These are phyloP conservation scores for Trichomycterus rosablanca DNA, from an alignment of 2,113 vertebrate genomes.

Conservation along the genomic window DNA sequence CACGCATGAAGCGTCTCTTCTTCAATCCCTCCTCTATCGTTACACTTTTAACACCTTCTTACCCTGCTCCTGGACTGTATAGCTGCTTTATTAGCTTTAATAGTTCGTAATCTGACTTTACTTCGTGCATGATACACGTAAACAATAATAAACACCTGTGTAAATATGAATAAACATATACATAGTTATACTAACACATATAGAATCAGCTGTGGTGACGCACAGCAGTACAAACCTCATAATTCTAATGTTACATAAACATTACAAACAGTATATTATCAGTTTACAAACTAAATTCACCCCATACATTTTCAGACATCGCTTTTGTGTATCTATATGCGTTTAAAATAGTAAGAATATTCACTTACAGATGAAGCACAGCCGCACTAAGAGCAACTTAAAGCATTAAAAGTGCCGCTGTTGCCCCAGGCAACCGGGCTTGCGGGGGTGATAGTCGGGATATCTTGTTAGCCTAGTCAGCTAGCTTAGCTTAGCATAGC, in stretches of 20 bases:
- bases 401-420: conserved; percentile 27
- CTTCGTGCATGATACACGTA: too few species aligned
- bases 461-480: conserved; percentile 4
- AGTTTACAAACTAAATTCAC: not conserved
- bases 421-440: conserved; percentile 26
- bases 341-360: not conserved
- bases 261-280: not conserved
- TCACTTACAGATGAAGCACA: not conserved
- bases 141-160: too few species aligned
- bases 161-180: too few species aligned
- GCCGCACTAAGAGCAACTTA: conserved; percentile 4
- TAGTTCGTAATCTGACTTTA: too few species aligned
- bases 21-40: too few species aligned
- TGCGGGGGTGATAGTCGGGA: not conserved
- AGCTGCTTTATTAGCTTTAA: too few species aligned
- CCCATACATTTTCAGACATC: too few species aligned
- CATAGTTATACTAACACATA: too few species aligned
- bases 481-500: conserved; percentile 5
- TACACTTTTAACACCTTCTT: too few species aligned
- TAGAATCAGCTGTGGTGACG: too few species aligned
- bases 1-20: too few species aligned
- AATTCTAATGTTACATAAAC: not conserved
- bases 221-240: not conserved
- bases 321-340: not conserved
- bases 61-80: too few species aligned